These are phyloP conservation scores for Lepidurus apus DNA, from an alignment of 1,140 invertebrate genomes.

Conservation along the genomic window DNA sequence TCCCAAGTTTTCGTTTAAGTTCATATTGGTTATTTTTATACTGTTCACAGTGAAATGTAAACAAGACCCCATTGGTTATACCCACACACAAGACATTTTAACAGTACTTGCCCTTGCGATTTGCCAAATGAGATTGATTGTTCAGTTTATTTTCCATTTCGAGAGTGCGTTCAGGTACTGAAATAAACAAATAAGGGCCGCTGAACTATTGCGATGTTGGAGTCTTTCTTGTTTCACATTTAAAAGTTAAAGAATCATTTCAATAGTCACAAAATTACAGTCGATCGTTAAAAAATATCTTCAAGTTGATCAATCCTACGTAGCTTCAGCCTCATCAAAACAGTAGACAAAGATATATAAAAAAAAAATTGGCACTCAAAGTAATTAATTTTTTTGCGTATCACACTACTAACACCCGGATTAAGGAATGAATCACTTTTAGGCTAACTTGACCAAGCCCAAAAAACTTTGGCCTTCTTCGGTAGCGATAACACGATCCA, in stretches of 20 bases:
- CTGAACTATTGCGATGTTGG: neutral
- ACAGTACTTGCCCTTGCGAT: neutral
- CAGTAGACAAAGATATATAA: neutral
- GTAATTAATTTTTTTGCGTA: neutral
- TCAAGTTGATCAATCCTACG: too few species aligned
- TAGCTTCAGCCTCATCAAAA: neutral
- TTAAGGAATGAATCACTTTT: neutral
- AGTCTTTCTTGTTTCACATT: neutral
- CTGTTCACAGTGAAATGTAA: neutral
- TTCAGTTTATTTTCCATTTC: conserved; percentile 8
- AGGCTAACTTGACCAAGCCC: conserved; percentile 20
- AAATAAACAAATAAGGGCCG: conserved; percentile 16
- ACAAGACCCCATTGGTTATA: neutral
- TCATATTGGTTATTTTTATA: conserved; percentile 22
- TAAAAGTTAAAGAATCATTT: too few species aligned
- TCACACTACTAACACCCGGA: neutral
- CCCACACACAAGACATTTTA: neutral
- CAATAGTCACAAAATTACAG: too few species aligned
- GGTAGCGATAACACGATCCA: conserved; percentile 17
- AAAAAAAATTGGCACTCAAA: neutral
- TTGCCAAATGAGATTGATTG: neutral
- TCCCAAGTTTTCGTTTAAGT: neutral
- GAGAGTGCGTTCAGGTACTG: neutral
- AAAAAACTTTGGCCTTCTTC: conserved; percentile 23
- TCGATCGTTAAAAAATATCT: too few species aligned